These are phyloP conservation scores for Morone saxatilis DNA, from an alignment of 2,113 vertebrate genomes.

Conservation along the genomic window DNA sequence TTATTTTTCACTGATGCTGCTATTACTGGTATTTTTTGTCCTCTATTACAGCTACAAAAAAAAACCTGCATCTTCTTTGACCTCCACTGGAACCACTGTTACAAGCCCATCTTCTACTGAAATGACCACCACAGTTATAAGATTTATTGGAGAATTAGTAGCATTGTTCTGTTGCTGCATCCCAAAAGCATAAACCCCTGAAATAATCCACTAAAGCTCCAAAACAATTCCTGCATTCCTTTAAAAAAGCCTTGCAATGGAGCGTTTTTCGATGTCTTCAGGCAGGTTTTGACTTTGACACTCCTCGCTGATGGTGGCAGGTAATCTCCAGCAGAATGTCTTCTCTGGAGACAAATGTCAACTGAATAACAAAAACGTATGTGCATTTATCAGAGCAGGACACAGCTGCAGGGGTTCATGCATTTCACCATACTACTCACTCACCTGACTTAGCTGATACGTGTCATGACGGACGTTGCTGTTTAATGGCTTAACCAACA, in stretches of 20 bases:
- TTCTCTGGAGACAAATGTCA: constrained; percentile 17
- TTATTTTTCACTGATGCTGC: too few species aligned
- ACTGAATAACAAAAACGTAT: background rate
- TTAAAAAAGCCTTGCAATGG: too few species aligned
- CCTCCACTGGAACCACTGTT: too few species aligned
- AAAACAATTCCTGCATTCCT: too few species aligned
- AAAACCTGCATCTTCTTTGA: too few species aligned
- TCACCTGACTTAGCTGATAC: background rate
- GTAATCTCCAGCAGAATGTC: constrained; percentile 7
- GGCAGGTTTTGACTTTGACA: constrained; percentile 12
- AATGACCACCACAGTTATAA: background rate
- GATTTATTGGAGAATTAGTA: background rate
- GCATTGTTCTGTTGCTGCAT: too few species aligned
- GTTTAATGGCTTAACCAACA: background rate
- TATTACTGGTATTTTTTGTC: too few species aligned
- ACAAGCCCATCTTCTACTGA: background rate
- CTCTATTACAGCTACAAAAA: too few species aligned
- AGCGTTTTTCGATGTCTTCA: too few species aligned
- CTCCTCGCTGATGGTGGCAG: background rate
- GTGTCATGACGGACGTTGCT: background rate
- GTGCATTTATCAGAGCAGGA: constrained; percentile 28
- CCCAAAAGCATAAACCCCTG: background rate
- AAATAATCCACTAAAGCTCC: background rate
- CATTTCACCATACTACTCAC: background rate
- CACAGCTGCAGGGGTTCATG: background rate